Percentiles rank a stretch among this genome's conserved stretches.
These are phyloP conservation scores for Axis porcinus DNA, from an alignment of 2,113 vertebrate genomes.

Conservation along the genomic window DNA sequence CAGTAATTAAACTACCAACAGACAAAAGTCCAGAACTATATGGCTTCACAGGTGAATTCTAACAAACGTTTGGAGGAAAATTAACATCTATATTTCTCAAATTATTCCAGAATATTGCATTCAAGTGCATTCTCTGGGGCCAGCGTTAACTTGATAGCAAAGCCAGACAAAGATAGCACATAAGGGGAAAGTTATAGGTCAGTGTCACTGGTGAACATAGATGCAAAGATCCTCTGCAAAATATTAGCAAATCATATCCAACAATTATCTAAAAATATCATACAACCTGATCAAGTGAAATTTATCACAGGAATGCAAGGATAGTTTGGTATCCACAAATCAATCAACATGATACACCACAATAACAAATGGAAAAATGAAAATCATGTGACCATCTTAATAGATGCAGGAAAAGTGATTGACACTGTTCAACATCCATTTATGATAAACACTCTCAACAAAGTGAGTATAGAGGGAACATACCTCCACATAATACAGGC, in stretches of 20 bases:
- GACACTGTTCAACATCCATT: background rate
- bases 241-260: background rate
- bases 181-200: background rate
- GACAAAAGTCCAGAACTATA: background rate
- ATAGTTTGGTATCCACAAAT: background rate
- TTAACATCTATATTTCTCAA: background rate
- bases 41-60: background rate
- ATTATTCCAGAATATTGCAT: background rate
- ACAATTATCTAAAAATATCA: background rate
- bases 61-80: background rate
- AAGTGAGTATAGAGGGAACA: background rate
- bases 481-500: background rate
- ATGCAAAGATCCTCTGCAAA: background rate
- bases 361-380: background rate
- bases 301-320: background rate
- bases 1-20: background rate
- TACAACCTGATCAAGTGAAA: background rate
- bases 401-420: background rate
- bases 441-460: background rate
- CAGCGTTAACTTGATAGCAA: background rate
- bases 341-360: background rate
- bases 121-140: background rate
- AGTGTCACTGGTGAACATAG: background rate
- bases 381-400: background rate
- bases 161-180: background rate